Evolutionary conservation across 2,797 vertebrate species (phyloP).

Genomic region (Esox lucius): DNA sequence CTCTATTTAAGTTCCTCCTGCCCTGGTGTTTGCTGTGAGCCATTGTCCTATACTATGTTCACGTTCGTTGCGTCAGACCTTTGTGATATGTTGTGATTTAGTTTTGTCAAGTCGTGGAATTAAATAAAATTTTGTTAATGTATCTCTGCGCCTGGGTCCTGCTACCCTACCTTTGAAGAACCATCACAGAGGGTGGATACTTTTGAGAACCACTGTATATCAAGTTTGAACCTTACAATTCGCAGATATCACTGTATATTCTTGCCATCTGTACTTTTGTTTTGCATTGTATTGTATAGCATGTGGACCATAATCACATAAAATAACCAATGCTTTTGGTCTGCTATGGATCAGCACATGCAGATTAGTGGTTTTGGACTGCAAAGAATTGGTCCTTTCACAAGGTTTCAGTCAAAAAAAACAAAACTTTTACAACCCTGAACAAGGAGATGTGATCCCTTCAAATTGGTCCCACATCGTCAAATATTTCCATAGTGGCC

Average conservation of each 20-base stretch:
- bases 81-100: too few relatives aligned
- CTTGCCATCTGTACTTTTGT: neutral
- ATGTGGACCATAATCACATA: neutral
- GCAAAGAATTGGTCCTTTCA: constrained; percentile 56
- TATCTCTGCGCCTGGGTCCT: too few relatives aligned
- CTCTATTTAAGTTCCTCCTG: too few relatives aligned
- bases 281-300: neutral
- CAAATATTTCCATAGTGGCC: constrained; percentile 25
- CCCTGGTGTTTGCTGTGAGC: too few relatives aligned
- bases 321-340: constrained; percentile 24
- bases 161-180: too few relatives aligned
- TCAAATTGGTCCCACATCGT: constrained; percentile 48
- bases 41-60: too few relatives aligned
- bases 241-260: neutral
- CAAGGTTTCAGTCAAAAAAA: constrained; percentile 38
- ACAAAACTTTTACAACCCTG: neutral
- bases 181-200: too few relatives aligned
- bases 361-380: constrained; percentile 58
- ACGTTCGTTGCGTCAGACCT: too few relatives aligned
- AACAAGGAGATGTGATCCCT: constrained; percentile 32
- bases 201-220: neutral
- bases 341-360: constrained; percentile 41
- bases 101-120: too few relatives aligned
- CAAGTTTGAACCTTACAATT: neutral
- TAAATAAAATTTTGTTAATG: too few relatives aligned